phyloP scores from a whole-genome alignment of 2,888 invertebrate genomes.

The Nezara viridula region DNA sequence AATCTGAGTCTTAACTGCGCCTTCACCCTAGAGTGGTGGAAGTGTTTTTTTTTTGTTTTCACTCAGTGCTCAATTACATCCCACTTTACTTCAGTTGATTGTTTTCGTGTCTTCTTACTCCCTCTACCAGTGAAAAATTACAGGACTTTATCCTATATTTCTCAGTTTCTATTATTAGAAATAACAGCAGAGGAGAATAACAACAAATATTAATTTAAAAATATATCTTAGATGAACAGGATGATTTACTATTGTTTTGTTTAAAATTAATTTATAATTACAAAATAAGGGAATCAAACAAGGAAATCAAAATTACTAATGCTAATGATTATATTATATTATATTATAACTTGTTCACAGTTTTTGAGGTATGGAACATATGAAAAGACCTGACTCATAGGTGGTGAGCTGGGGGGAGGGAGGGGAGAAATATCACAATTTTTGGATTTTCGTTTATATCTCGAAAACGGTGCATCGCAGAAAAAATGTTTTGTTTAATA shows the following conservation, averaged over 20 bases:
- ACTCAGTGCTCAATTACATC: neutral
- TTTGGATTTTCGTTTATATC: no score
- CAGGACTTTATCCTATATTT: neutral
- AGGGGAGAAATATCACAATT: no score
- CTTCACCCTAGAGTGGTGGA: neutral
- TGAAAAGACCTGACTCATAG: no score
- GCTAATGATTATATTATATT: no score
- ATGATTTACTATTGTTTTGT: neutral
- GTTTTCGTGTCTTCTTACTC: neutral
- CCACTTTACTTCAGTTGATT: slow-evolving; percentile 24
- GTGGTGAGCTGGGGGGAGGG: no score
- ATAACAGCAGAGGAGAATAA: neutral
- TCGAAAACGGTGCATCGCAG: no score
- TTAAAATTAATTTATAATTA: neutral
- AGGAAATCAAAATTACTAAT: neutral
- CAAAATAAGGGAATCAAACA: neutral
- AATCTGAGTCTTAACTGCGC: neutral
- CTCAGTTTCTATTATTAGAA: neutral
- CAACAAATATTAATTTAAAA: neutral
- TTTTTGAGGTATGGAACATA: no score
- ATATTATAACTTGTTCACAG: no score
- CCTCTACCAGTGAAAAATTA: neutral
- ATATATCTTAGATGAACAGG: neutral
- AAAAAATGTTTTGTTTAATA: no score
- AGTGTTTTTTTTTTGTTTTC: neutral